Evolutionary conservation across 2,797 vertebrate species (phyloP), one percentile per base, ranked within the genome.

Genomic region (Anguilla pacifica): DNA sequence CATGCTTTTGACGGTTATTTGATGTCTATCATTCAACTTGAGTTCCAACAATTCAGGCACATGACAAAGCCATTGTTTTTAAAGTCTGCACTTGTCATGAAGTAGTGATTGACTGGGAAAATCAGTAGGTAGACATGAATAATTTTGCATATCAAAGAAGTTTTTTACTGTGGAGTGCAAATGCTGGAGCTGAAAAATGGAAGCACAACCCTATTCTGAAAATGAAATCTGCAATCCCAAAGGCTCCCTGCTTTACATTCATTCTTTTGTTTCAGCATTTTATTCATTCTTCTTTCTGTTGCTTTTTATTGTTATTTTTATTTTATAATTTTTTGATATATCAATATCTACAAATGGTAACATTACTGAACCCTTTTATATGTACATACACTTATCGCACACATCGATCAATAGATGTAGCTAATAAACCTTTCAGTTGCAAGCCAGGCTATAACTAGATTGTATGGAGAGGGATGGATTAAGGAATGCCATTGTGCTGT

Each of bases 31-130:
- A 51, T 82, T 43, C 79, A 25, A 46, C 22, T 51, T 43, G 46
- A 25, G 46, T 7, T 51, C 22, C 43, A n/a, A 51, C 51, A 51
- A 51, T 25, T n/a, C 19, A n/a, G 6, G 22, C 19, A 82, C 19
- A 82, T n/a, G 43, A 82, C 79, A 49, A n/a, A 51, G 6, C 9
- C 79, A 82, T 82, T 82, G 79, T 51, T 82, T 51, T 82, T 10
- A 51, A 82, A 82, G 74, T 82, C 22, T n/a, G 43, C 22, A 82
- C 79, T 51, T 82, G 79, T 51, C 22, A 49, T 82, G 43, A n/a
- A 49, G 22, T 25, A 82, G 25, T n/a, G 43, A 82, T 82, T 49
- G 43, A 79, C 35, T 79, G 39, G 39, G 46, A 9, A 51, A 82
- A 49, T 77, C 39, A 43, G 31, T 77, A 77, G 39, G 39, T 77